Conservation (phyloP, 2,888 invertebrate genomes). For the Meteorus colon region DNA sequence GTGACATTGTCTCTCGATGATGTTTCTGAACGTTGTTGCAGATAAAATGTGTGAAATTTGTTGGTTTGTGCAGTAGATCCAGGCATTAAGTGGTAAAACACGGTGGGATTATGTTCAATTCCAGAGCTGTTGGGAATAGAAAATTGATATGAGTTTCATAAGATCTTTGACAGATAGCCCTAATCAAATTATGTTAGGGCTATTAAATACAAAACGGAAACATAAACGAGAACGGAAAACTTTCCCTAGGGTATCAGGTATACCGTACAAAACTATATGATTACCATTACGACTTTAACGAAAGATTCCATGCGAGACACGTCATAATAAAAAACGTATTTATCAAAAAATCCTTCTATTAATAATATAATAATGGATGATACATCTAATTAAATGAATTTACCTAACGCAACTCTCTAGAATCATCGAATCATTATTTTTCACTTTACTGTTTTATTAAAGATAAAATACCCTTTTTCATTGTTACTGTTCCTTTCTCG, state of each 20-base stretch:
- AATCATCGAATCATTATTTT: slow-evolving; percentile 21
- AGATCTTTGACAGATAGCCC: slow-evolving; percentile 26
- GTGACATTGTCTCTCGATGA: slow-evolving; percentile 80
- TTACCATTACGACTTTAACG: slow-evolving; percentile 52
- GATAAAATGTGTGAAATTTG: slow-evolving; percentile 95
- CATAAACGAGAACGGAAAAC: slow-evolving; percentile 69
- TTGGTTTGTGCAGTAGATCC: slow-evolving; percentile 97
- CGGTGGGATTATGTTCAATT: slow-evolving; percentile 96
- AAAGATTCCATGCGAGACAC: slow-evolving; percentile 57
- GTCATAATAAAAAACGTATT: slow-evolving; percentile 54
- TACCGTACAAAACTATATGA: slow-evolving; percentile 51
- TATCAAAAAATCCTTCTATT: slow-evolving; percentile 53
- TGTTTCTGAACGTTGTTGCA: slow-evolving; percentile 94
- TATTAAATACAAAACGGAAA: slow-evolving; percentile 66
- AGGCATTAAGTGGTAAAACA: slow-evolving; percentile 96
- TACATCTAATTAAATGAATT: slow-evolving; percentile 55
- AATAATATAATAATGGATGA: slow-evolving; percentile 53
- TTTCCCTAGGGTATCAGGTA: slow-evolving; percentile 53
- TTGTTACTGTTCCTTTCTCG: slow-evolving; percentile 40
- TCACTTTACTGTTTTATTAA: slow-evolving; percentile 19
- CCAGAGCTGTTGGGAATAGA: slow-evolving; percentile 84
- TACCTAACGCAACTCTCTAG: slow-evolving; percentile 50
- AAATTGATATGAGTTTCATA: slow-evolving; percentile 32
- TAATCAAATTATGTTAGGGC: slow-evolving; percentile 32
- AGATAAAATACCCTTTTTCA: slow-evolving; percentile 6